Percentiles rank a stretch among this genome's conserved stretches.
phyloP scores from a whole-genome alignment of 2,113 vertebrate genomes.

The Phalacrocorax carbo region DNA sequence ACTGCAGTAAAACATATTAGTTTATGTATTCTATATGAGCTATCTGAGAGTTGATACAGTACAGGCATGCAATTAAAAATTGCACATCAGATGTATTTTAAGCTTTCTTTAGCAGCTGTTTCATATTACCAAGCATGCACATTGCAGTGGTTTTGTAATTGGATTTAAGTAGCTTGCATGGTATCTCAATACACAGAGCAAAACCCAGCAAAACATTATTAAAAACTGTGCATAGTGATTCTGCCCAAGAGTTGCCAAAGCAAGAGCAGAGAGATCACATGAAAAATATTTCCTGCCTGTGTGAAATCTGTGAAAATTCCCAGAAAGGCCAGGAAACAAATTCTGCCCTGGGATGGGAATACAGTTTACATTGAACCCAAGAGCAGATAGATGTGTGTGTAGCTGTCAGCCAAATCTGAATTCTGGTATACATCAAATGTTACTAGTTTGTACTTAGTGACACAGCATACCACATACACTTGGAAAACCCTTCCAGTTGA shows the following conservation, averaged over 20 bases:
- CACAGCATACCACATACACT: not conserved
- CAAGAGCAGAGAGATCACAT: not conserved
- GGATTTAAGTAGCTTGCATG: constrained; percentile 15
- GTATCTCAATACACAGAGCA: constrained; percentile 5
- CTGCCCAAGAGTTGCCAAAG: not conserved
- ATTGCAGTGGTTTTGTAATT: constrained; percentile 13
- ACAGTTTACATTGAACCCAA: not conserved
- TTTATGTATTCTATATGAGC: not conserved
- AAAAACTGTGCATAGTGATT: not conserved
- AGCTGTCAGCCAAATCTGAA: not conserved
- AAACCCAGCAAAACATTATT: not conserved
- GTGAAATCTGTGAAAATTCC: not conserved
- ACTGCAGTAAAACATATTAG: not conserved
- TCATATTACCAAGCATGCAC: constrained; percentile 22
- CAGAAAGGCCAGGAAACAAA: not conserved
- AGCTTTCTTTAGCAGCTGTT: constrained; percentile 42
- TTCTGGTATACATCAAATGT: not conserved
- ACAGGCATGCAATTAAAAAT: constrained; percentile 26
- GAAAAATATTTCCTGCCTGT: not conserved
- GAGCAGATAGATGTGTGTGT: not conserved
- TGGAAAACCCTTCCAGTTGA: not conserved
- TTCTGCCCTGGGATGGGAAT: not conserved
- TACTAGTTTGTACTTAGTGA: not conserved
- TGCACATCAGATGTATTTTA: constrained; percentile 1
- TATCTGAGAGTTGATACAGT: not conserved